phyloP scores from a whole-genome alignment of 2,797 vertebrate species.

The Scomberomorus guttatus region DNA sequence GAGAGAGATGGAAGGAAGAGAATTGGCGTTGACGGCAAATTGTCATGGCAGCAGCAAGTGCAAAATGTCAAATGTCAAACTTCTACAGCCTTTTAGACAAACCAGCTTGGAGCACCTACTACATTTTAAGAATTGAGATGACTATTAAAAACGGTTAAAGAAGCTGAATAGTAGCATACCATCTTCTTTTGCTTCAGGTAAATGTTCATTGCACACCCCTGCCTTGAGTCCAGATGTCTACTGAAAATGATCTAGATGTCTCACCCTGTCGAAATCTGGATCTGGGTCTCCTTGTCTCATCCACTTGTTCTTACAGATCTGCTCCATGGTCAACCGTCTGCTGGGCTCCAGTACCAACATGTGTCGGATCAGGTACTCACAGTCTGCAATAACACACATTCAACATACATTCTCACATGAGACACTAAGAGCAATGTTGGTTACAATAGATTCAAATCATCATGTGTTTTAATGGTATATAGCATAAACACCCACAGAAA shows the following conservation, averaged over 20 bases:
- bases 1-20: not conserved
- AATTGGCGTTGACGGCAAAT: not conserved
- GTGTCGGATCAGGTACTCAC: constrained; percentile 98
- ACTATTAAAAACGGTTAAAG: too few species aligned
- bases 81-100: not conserved
- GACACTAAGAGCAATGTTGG: not conserved
- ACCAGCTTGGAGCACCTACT: not conserved
- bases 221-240: not conserved
- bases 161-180: too few species aligned
- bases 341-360: constrained; percentile 98
- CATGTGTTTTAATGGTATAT: not conserved
- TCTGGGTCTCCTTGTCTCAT: constrained; percentile 96
- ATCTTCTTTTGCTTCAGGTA: not conserved
- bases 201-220: not conserved
- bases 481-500: not conserved
- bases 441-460: not conserved
- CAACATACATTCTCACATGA: constrained; percentile 4
- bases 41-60: not conserved
- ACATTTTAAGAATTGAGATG: too few species aligned
- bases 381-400: constrained; percentile 87
- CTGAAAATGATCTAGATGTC: constrained; percentile 34
- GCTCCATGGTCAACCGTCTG: constrained; percentile 96
- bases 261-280: constrained; percentile 95
- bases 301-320: constrained; percentile 99
- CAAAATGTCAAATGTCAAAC: not conserved